Evolutionary conservation across 2,113 vertebrate species (phyloP).

Genomic region (Rhinopithecus roxellana): DNA sequence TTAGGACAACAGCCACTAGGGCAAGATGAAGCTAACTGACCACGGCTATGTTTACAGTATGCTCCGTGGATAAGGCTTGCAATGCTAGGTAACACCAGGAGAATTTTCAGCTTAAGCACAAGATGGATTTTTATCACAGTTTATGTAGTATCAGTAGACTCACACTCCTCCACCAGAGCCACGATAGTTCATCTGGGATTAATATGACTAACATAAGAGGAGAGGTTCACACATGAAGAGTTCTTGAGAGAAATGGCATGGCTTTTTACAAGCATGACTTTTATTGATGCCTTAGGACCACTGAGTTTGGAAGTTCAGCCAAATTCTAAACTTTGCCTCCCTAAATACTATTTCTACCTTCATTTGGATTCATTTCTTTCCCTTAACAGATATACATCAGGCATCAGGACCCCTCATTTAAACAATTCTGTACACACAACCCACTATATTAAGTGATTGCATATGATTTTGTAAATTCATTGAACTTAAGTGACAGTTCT

Average conservation of each 20-base stretch:
- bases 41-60: accelerated
- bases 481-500: background rate
- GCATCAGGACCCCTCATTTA: background rate
- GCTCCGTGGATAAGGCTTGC: background rate
- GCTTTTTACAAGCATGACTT: background rate
- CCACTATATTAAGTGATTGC: conserved; percentile 1
- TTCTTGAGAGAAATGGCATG: background rate
- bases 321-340: conserved; percentile 17
- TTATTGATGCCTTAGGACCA: background rate
- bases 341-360: background rate
- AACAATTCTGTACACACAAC: background rate
- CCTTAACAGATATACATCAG: background rate
- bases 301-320: conserved; percentile 14
- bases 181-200: background rate
- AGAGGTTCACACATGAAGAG: background rate
- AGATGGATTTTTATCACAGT: background rate
- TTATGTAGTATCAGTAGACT: background rate
- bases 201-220: background rate
- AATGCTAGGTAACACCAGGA: background rate
- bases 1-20: background rate
- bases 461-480: conserved; percentile 2
- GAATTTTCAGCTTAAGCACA: background rate
- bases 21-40: background rate
- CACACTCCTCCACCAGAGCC: background rate
- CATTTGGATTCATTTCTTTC: background rate